A percentile compares a stretch with the other conserved stretches of the same genome.
Conservation (phyloP, 2,888 invertebrate genomes). For the Torymus tubicola region DNA sequence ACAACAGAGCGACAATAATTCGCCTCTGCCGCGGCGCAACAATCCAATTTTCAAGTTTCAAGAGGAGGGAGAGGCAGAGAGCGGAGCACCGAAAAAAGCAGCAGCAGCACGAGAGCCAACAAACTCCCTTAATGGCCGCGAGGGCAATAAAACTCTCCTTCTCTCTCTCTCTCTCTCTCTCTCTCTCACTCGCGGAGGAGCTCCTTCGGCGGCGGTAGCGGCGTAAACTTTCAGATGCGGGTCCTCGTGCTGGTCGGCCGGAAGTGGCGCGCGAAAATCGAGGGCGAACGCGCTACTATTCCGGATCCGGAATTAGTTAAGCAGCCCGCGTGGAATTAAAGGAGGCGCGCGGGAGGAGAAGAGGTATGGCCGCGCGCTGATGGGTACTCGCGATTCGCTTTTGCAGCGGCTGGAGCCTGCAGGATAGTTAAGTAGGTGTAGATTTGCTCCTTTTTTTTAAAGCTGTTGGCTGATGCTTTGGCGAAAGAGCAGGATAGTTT, state of each 20-base stretch:
- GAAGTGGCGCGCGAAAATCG: constrained; percentile 18
- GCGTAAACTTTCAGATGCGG: constrained; percentile 29
- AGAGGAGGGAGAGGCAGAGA: not conserved
- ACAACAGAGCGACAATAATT: constrained; percentile 26
- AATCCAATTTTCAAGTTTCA: constrained; percentile 49
- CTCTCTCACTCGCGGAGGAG: not conserved
- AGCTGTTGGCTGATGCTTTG: too few species aligned
- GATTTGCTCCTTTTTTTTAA: too few species aligned
- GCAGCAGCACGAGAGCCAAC: not conserved
- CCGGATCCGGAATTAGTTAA: constrained; percentile 49
- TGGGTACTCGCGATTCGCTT: too few species aligned
- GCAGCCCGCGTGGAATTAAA: constrained; percentile 3
- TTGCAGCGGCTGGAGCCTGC: too few species aligned
- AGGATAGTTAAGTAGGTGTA: too few species aligned
- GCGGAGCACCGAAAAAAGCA: not conserved
- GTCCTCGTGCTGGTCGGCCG: too few species aligned
- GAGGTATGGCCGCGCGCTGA: too few species aligned
- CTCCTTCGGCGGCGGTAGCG: constrained; percentile 6
- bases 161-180: not conserved
- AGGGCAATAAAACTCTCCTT: constrained; percentile 48
- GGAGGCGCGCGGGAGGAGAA: not conserved
- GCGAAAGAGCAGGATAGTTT: too few species aligned
- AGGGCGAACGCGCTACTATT: constrained; percentile 41
- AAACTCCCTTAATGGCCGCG: constrained; percentile 49
- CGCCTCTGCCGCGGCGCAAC: constrained; percentile 9